These are phyloP conservation scores for Hymenopus coronatus DNA, from an alignment of 2,888 invertebrate species.

Conservation along the genomic window DNA sequence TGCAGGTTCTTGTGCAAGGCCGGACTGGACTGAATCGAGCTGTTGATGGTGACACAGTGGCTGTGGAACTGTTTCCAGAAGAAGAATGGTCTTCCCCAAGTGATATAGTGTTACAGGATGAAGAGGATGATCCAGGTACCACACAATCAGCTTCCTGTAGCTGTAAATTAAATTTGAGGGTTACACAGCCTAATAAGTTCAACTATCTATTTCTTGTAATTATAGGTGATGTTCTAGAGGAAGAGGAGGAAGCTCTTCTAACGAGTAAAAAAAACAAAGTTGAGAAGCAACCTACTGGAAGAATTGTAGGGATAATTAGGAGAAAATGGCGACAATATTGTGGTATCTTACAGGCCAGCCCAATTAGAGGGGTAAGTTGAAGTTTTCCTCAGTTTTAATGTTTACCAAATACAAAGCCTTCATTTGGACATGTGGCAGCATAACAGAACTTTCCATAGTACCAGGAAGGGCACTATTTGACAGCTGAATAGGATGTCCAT, in stretches of 20 bases:
- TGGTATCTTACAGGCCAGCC: constrained; percentile 83
- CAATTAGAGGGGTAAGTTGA: constrained; percentile 58
- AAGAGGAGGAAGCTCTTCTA: constrained; percentile 13
- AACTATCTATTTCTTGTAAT: background rate
- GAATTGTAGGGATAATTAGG: constrained; percentile 90
- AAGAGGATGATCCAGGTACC: constrained; percentile 63
- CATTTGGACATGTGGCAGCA: no score
- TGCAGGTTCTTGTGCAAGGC: constrained; percentile 80
- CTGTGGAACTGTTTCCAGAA: constrained; percentile 83
- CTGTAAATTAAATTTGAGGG: constrained; percentile 40
- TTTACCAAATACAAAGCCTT: no score
- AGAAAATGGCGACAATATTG: constrained; percentile 98
- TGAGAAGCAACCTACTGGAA: constrained; percentile 61
- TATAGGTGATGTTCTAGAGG: constrained; percentile 29
- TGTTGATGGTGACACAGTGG: constrained; percentile 92
- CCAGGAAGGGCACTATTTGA: no score
- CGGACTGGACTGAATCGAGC: constrained; percentile 84
- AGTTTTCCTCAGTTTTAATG: background rate
- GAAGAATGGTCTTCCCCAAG: constrained; percentile 89
- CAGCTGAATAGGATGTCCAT: no score
- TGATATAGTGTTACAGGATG: constrained; percentile 76
- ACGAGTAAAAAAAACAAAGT: constrained; percentile 34
- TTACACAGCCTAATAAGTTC: constrained; percentile 39
- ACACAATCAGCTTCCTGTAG: constrained; percentile 27
- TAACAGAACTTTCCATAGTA: no score